phyloP scores from a whole-genome alignment of 2,888 invertebrate species.

The Chelonus formosanus region DNA sequence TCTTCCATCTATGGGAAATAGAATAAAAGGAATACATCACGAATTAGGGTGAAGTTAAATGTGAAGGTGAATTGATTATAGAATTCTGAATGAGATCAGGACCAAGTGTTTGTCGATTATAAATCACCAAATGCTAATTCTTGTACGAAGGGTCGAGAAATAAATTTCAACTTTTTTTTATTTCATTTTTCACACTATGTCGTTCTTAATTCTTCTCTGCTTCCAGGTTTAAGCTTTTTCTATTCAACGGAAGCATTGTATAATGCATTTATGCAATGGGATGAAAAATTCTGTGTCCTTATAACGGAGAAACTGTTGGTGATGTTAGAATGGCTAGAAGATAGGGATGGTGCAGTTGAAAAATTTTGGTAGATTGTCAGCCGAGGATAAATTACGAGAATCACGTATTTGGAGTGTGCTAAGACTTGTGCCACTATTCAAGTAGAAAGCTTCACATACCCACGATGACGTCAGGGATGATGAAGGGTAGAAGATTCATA shows the following conservation, averaged over 20 bases:
- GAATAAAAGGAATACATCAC: conserved; percentile 1
- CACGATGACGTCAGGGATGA: not conserved
- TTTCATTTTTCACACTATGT: too few species aligned
- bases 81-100: conserved; percentile 17
- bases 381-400: too few species aligned
- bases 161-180: not conserved
- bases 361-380: not conserved
- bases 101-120: conserved; percentile 30
- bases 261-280: conserved; percentile 2
- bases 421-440: too few species aligned
- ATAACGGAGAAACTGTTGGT: not conserved
- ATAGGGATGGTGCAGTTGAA: not conserved
- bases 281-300: not conserved
- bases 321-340: not conserved
- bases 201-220: too few species aligned
- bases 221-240: not conserved
- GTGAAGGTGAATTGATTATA: conserved; percentile 37
- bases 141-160: not conserved
- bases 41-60: conserved; percentile 14
- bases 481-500: conserved; percentile 26
- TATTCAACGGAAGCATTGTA: not conserved
- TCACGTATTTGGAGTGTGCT: too few species aligned
- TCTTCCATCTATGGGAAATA: conserved; percentile 4
- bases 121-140: conserved; percentile 38
- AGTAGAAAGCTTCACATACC: not conserved